Evolutionary conservation across 2,888 invertebrate species (phyloP).

Genomic region (Lepidochrysops patricia): DNA sequence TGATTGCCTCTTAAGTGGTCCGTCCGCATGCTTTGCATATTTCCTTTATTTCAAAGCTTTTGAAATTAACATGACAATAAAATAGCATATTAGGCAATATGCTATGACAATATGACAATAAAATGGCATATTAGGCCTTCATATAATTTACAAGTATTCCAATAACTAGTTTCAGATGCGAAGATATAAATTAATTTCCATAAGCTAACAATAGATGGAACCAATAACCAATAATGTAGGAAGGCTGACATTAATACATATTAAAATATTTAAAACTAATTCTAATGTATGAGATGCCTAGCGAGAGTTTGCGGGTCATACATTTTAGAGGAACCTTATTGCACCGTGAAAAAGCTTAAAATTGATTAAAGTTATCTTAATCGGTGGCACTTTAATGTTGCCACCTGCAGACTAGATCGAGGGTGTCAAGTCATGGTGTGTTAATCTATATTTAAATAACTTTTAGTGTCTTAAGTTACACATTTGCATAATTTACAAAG

Average conservation of each 20-base stretch:
- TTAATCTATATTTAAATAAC: constrained; percentile 72
- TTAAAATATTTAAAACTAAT: constrained; percentile 61
- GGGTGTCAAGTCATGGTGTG: constrained; percentile 68
- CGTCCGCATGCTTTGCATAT: background rate
- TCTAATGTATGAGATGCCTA: constrained; percentile 42
- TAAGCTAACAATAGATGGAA: constrained; percentile 53
- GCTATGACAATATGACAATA: too few species aligned
- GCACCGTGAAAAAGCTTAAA: constrained; percentile 22
- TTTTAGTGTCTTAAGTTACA: constrained; percentile 61
- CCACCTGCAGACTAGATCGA: constrained; percentile 34
- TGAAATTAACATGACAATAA: background rate
- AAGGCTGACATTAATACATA: constrained; percentile 64
- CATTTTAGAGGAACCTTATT: constrained; percentile 17
- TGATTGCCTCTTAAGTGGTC: background rate
- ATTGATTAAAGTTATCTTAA: constrained; percentile 16
- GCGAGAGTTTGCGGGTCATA: background rate
- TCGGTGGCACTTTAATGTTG: constrained; percentile 29
- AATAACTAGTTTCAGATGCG: constrained; percentile 22
- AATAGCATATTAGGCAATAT: background rate
- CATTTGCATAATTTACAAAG: constrained; percentile 1
- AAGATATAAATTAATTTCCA: constrained; percentile 45
- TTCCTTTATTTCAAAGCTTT: background rate
- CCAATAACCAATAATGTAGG: constrained; percentile 64
- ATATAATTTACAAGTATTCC: background rate
- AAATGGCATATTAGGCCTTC: constrained; percentile 5